Conservation (phyloP, 2,797 vertebrate genomes). For the Macrochelys suwanniensis region DNA sequence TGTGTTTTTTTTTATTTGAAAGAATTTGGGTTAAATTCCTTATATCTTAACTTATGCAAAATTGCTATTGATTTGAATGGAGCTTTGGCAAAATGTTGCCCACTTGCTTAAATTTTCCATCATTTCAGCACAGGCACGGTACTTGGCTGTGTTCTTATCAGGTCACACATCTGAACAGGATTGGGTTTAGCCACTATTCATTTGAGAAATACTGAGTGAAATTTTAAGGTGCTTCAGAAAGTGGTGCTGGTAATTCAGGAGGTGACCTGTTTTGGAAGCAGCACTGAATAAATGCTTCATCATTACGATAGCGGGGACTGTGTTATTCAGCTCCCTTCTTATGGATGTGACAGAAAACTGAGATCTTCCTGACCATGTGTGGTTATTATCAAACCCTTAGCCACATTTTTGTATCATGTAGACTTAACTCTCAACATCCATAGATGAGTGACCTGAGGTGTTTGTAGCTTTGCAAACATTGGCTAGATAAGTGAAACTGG, state of each 20-base stretch:
- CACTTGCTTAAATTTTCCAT: neutral
- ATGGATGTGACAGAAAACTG: neutral
- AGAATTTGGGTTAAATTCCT: neutral
- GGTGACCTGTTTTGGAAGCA: neutral
- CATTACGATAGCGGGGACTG: neutral
- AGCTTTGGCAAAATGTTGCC: neutral
- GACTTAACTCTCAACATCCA: neutral
- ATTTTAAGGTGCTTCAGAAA: neutral
- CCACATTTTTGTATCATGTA: neutral
- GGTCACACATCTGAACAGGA: conserved; percentile 36
- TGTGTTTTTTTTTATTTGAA: neutral
- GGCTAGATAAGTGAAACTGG: neutral
- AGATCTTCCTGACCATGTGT: neutral
- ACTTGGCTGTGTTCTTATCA: conserved; percentile 40
- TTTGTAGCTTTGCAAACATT: neutral
- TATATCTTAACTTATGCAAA: neutral
- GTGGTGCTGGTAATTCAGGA: neutral
- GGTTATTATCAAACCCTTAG: neutral
- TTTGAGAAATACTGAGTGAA: conserved; percentile 17
- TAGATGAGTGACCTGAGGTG: neutral
- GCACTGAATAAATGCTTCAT: neutral
- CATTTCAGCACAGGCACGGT: neutral
- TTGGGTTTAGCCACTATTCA: conserved; percentile 8
- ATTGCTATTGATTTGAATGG: neutral
- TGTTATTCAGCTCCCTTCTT: neutral